Evolutionary conservation across 1,140 invertebrate genomes (phyloP).

Genomic region (Diorhabda elongata): DNA sequence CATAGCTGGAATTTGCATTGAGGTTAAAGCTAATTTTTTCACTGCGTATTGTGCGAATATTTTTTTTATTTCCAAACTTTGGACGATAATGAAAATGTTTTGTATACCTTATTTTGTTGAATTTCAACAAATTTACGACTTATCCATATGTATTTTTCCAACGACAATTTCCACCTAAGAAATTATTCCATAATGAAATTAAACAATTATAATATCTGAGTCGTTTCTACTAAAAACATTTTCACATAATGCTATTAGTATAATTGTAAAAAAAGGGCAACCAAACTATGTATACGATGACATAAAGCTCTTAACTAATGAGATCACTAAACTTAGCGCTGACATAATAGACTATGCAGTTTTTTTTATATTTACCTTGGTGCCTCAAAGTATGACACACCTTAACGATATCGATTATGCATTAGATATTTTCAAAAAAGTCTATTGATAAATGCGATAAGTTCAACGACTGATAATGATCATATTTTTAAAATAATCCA

Average conservation of each 20-base stretch:
- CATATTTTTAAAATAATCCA: background rate
- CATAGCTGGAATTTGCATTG: too few species aligned
- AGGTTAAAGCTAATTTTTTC: too few species aligned
- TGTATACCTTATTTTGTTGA: too few species aligned
- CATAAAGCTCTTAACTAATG: background rate
- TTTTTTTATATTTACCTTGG: background rate
- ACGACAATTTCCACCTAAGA: too few species aligned
- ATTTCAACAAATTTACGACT: too few species aligned
- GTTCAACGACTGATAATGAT: slow-evolving; percentile 2
- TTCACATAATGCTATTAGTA: slow-evolving; percentile 1
- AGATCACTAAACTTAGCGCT: background rate
- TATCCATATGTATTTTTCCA: too few species aligned
- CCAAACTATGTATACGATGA: background rate
- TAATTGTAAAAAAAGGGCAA: background rate
- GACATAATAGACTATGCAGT: background rate
- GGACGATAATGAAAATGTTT: too few species aligned
- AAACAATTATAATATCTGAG: too few species aligned
- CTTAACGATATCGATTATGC: background rate
- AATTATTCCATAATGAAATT: too few species aligned
- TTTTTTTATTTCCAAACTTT: too few species aligned
- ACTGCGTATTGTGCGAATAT: too few species aligned
- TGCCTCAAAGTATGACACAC: background rate
- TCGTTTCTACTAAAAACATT: background rate
- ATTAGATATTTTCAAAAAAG: background rate
- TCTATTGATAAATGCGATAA: slow-evolving; percentile 1